phyloP scores from a whole-genome alignment of 1,140 invertebrate genomes.

The Leptoteleia sp. region DNA sequence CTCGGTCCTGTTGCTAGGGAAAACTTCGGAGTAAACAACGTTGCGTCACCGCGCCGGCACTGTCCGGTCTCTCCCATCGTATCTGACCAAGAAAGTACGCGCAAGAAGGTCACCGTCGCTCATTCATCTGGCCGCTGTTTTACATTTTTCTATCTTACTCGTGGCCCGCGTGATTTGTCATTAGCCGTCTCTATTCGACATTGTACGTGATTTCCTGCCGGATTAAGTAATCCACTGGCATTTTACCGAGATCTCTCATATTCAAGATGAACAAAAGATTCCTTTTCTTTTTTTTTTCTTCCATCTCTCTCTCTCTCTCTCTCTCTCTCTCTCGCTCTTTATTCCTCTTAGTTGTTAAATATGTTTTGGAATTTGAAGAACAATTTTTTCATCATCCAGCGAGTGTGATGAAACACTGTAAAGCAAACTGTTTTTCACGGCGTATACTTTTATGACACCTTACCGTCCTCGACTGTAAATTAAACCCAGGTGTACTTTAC shows the following conservation, averaged over 20 bases:
- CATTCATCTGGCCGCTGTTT: conserved; percentile 53
- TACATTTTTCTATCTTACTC: conserved; percentile 38
- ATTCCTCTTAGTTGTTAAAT: not conserved
- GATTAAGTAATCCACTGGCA: conserved; percentile 2
- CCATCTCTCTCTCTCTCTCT: not conserved
- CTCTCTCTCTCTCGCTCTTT: not conserved
- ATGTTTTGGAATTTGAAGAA: not conserved
- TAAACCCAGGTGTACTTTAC: too few species aligned
- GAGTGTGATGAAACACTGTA: not conserved
- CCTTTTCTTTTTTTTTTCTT: not conserved
- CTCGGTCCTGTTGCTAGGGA: conserved; percentile 62
- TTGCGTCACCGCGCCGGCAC: conserved; percentile 41
- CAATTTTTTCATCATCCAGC: not conserved
- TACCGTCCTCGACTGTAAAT: too few species aligned
- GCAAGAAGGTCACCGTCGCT: conserved; percentile 50
- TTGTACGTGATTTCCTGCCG: conserved; percentile 52
- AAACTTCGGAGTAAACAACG: conserved; percentile 61
- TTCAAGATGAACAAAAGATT: not conserved
- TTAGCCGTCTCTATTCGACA: conserved; percentile 26
- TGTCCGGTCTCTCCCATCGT: conserved; percentile 25
- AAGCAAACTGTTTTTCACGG: not conserved
- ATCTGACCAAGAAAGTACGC: conserved; percentile 41
- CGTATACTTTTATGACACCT: too few species aligned
- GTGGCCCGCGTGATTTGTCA: conserved; percentile 29
- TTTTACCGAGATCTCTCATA: not conserved